Conservation (phyloP, 2,888 invertebrate genomes). For the Adineta ricciae region DNA sequence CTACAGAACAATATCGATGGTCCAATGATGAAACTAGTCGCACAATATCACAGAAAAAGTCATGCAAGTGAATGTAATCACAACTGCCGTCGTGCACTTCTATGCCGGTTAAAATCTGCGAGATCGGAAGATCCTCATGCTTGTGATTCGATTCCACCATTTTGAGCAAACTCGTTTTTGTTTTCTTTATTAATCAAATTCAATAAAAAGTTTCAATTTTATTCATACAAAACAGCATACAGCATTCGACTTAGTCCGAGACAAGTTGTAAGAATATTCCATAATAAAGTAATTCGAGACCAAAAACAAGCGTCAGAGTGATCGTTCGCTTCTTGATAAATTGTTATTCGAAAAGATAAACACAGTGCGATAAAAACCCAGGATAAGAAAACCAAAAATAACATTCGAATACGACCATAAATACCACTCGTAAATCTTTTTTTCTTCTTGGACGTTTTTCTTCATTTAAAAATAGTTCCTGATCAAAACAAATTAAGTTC, state of each 20-base stretch:
- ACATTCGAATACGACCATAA: not conserved
- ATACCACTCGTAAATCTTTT: not conserved
- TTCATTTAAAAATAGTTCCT: not conserved
- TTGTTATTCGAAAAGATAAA: not conserved
- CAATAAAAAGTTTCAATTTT: not conserved
- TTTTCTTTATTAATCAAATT: no score
- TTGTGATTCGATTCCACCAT: conserved; percentile 22
- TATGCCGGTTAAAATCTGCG: conserved; percentile 30
- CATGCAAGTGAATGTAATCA: not conserved
- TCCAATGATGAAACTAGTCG: not conserved
- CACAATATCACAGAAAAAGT: not conserved
- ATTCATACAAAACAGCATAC: not conserved
- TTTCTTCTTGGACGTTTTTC: not conserved
- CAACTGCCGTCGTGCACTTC: not conserved
- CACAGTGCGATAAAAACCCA: not conserved
- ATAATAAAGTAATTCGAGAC: not conserved
- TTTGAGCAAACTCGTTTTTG: not conserved
- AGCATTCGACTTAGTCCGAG: not conserved
- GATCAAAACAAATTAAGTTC: not conserved
- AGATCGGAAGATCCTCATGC: conserved; percentile 24
- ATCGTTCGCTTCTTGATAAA: not conserved
- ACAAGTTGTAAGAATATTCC: not conserved
- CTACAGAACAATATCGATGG: conserved; percentile 24
- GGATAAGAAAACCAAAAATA: not conserved
- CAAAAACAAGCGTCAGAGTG: not conserved